These are phyloP conservation scores for Sminthurides bifidus DNA, from an alignment of 1,140 invertebrate genomes.

Conservation along the genomic window DNA sequence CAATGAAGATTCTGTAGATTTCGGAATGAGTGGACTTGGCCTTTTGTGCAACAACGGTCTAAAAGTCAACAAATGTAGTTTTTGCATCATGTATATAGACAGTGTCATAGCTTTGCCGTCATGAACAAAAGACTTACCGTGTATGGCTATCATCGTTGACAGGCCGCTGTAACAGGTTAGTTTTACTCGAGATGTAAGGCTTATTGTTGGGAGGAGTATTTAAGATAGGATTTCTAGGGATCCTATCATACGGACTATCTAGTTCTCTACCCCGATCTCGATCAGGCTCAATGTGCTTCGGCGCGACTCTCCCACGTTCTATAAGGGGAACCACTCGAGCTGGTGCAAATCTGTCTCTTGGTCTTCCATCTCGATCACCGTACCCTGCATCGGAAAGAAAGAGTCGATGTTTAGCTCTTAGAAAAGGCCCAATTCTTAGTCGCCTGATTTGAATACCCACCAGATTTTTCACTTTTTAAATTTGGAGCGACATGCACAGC, in stretches of 20 bases:
- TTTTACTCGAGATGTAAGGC: background rate
- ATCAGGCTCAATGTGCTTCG: background rate
- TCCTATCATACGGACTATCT: background rate
- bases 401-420: background rate
- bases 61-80: background rate
- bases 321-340: background rate
- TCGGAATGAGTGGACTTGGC: slow-evolving; percentile 18
- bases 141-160: background rate
- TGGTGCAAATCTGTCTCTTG: background rate
- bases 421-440: background rate
- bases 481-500: too few relatives aligned
- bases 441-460: slow-evolving; percentile 6
- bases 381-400: background rate
- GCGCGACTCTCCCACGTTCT: background rate
- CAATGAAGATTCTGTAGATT: slow-evolving; percentile 17
- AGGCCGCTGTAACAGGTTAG: background rate
- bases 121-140: background rate
- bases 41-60: background rate
- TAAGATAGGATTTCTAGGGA: background rate
- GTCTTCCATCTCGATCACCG: background rate
- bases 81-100: background rate
- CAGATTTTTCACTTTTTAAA: background rate
- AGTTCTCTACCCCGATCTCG: background rate
- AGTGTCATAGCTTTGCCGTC: background rate
- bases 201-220: background rate